phyloP scores from a whole-genome alignment of 2,797 vertebrate genomes.

The Xiphorhynchus erythropygius region DNA sequence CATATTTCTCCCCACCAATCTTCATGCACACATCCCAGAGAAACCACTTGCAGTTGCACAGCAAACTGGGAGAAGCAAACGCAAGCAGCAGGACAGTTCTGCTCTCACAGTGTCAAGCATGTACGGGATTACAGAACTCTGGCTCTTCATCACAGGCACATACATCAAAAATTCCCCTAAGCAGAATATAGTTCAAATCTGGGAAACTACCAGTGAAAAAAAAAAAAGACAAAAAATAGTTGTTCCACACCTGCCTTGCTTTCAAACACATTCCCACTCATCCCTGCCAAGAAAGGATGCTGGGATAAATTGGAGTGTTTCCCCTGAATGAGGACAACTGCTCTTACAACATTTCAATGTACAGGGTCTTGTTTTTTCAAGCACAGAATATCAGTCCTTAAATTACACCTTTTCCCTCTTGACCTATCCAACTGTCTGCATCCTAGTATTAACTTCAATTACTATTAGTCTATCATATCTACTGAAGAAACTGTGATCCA shows the following conservation, averaged over 20 bases:
- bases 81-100: background rate
- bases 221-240: background rate
- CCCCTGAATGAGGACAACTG: background rate
- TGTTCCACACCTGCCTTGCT: background rate
- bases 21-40: background rate
- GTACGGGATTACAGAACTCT: fast-evolving
- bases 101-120: background rate
- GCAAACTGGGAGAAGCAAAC: background rate
- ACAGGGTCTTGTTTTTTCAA: background rate
- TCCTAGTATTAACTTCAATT: background rate
- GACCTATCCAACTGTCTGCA: background rate
- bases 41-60: background rate
- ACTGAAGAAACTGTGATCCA: background rate
- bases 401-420: background rate
- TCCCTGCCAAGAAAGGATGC: background rate
- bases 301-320: background rate
- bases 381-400: background rate
- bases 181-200: background rate
- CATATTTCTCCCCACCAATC: background rate
- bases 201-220: background rate
- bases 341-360: fast-evolving
- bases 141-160: background rate
- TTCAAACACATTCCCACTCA: background rate
- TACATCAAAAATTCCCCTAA: background rate
- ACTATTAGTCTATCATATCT: background rate